phyloP scores from a whole-genome alignment of 2,113 vertebrate genomes.

The Salvelinus alpinus region DNA sequence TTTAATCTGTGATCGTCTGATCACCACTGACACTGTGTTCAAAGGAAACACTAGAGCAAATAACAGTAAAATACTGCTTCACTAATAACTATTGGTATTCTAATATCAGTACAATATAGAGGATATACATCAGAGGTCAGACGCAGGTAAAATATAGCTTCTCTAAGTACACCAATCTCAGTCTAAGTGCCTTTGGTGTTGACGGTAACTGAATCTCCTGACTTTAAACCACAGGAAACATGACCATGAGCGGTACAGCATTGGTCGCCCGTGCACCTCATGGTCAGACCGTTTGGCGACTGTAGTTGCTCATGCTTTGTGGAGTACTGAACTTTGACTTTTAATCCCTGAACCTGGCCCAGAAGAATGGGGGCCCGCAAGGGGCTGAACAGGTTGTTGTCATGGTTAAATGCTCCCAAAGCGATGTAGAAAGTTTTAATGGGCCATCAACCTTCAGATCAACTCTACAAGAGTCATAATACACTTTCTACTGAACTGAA shows the following conservation, averaged over 20 bases:
- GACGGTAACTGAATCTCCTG: neutral
- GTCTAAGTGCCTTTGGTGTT: neutral
- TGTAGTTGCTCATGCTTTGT: conserved; percentile 27
- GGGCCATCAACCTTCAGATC: neutral
- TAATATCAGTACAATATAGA: too few species aligned
- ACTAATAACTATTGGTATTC: too few species aligned
- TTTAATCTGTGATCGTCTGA: conserved; percentile 33
- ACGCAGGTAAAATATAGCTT: conserved; percentile 2
- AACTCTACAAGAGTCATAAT: neutral
- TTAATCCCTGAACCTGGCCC: conserved; percentile 30
- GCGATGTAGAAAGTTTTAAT: neutral
- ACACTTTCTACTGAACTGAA: conserved; percentile 5
- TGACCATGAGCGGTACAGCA: conserved; percentile 7
- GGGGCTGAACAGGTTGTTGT: neutral
- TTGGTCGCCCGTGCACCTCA: neutral
- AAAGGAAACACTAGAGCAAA: too few species aligned
- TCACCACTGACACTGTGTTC: too few species aligned
- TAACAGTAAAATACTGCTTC: too few species aligned
- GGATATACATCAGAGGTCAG: conserved; percentile 24
- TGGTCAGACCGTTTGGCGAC: conserved; percentile 15
- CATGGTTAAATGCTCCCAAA: neutral
- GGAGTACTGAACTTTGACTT: conserved; percentile 36
- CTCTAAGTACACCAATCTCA: conserved; percentile 12
- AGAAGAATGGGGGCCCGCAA: conserved; percentile 19
- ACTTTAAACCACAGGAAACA: neutral